phyloP scores from a whole-genome alignment of 2,113 vertebrate species.

The Lycaon pictus region DNA sequence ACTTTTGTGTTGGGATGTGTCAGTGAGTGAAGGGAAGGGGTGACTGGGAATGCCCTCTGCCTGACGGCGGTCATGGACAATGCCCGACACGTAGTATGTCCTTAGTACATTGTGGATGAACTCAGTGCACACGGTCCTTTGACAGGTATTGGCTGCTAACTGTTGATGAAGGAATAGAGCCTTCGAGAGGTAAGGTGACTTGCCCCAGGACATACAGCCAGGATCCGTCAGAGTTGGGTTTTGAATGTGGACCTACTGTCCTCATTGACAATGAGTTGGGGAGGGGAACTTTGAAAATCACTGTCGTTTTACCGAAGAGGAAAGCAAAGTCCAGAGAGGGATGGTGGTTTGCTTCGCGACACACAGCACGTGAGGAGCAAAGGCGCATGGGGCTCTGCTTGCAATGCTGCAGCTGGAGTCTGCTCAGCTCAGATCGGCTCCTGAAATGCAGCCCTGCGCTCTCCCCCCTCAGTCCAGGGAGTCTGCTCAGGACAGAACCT shows the following conservation, averaged over 20 bases:
- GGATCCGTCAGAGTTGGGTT: not conserved
- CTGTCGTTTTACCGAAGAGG: not conserved
- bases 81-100: too few species aligned
- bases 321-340: not conserved
- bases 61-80: not conserved
- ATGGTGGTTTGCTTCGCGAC: not conserved
- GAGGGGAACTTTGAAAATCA: not conserved
- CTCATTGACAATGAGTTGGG: not conserved
- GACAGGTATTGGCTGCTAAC: not conserved
- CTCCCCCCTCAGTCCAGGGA: not conserved
- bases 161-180: not conserved
- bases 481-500: not conserved
- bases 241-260: not conserved
- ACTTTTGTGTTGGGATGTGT: not conserved
- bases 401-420: fast-evolving
- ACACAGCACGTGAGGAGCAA: not conserved
- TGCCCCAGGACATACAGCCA: not conserved
- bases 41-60: fast-evolving
- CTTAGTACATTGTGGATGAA: not conserved
- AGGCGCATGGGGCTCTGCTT: fast-evolving
- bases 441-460: fast-evolving
- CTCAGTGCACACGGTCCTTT: not conserved
- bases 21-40: not conserved
- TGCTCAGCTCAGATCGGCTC: not conserved
- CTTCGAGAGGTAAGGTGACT: not conserved